Conservation (phyloP, 2,888 invertebrate species). For the Phrixothrix hirtus region DNA sequence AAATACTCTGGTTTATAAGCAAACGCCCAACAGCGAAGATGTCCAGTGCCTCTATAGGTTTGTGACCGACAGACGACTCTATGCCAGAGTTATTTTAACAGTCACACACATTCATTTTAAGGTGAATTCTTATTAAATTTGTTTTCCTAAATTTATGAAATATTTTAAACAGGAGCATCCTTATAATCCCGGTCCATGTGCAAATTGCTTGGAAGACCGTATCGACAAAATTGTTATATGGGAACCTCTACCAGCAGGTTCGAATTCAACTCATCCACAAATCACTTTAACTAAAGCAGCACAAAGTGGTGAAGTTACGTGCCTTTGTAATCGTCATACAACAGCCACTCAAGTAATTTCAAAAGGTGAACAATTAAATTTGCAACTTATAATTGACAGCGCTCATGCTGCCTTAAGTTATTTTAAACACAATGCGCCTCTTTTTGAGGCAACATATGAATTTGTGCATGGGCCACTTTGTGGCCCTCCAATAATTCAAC, state of each 20-base stretch:
- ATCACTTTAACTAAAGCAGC: slow-evolving; percentile 61
- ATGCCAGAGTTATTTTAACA: slow-evolving; percentile 78
- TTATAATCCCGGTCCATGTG: slow-evolving; percentile 77
- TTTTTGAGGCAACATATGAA: slow-evolving; percentile 86
- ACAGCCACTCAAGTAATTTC: slow-evolving; percentile 62
- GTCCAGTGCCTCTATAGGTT: slow-evolving; percentile 83
- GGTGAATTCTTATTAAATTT: slow-evolving; percentile 53
- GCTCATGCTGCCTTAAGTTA: slow-evolving; percentile 85
- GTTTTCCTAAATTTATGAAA: too few species aligned
- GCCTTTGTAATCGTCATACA: slow-evolving; percentile 70
- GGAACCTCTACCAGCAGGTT: slow-evolving; percentile 65
- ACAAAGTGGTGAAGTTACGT: slow-evolving; percentile 71
- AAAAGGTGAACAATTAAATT: slow-evolving; percentile 75
- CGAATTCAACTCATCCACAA: slow-evolving; percentile 55
- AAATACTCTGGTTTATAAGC: slow-evolving; percentile 85
- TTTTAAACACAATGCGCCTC: slow-evolving; percentile 81
- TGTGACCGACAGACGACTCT: slow-evolving; percentile 79
- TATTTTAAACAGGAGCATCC: slow-evolving; percentile 78
- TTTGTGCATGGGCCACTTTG: slow-evolving; percentile 89
- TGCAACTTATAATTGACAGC: slow-evolving; percentile 81
- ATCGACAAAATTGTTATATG: slow-evolving; percentile 82
- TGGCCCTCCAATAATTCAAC: slow-evolving; percentile 79
- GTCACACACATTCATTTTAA: slow-evolving; percentile 81
- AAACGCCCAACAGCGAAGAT: slow-evolving; percentile 71
- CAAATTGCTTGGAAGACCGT: slow-evolving; percentile 84